These are phyloP conservation scores for Drosophila serrata DNA, from an alignment of 1,140 invertebrate genomes.

Conservation along the genomic window DNA sequence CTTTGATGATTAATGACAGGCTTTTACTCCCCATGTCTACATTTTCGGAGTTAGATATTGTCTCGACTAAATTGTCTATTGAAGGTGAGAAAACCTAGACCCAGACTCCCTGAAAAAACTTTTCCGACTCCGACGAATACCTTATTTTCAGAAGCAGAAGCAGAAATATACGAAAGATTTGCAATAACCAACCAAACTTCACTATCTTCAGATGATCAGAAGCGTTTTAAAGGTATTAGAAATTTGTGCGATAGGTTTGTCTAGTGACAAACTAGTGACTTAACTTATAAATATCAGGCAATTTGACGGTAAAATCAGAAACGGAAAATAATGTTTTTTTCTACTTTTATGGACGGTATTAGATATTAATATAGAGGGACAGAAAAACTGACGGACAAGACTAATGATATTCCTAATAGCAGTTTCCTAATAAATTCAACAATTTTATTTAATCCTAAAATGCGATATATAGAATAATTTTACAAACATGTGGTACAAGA, in stretches of 20 bases:
- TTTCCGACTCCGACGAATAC: no score
- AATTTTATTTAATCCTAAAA: no score
- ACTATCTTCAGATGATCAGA: no score
- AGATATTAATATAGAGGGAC: not conserved
- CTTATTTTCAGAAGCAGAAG: no score
- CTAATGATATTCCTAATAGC: not conserved
- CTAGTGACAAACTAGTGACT: no score
- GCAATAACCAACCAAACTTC: no score
- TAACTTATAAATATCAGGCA: not conserved
- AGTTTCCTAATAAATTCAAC: not conserved
- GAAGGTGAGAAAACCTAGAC: no score
- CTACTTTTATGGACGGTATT: not conserved
- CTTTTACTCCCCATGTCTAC: not conserved
- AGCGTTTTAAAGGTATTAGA: no score
- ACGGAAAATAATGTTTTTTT: not conserved
- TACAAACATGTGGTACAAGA: not conserved
- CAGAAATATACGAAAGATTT: no score
- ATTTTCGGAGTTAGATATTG: not conserved
- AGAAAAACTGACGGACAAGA: not conserved
- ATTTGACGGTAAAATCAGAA: not conserved
- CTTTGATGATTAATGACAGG: not conserved
- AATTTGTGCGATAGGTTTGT: no score
- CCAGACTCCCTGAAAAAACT: no score
- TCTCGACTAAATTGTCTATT: no score
- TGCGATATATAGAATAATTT: not conserved